Base-by-base conservation (phyloP, 2,888 invertebrate species). In the Pseudoips prasinana region DNA sequence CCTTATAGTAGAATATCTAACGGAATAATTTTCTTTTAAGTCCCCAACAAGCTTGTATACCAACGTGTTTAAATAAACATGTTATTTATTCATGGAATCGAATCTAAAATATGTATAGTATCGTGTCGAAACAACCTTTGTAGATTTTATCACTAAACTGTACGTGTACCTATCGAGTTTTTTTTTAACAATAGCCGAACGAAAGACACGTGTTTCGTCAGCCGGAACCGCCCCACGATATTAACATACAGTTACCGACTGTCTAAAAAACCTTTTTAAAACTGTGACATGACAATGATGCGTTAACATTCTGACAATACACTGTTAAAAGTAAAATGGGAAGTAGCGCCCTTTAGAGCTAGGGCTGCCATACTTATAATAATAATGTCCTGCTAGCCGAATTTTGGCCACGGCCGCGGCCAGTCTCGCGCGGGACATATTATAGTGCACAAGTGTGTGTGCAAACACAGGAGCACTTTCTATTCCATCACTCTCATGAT, bases 251-350 rank as follows among this genome's bases (percentile, higher is more conserved):
- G 76, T 78, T 77, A 73, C 72, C 60, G 66, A 39, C 63, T 52
- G 53, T 55, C 60, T 60, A 73, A 64, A 74, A n/a, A 71, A 66
- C 68, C 64, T 72, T 78, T 78, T 81, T 73, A 68, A 73, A 72
- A 68, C 65, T 78, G 73, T 79, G 78, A 84, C 82, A 80, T 73
- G 74, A 85, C 83, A 81, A 79, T 78, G 78, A 82, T 70, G 74
- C 74, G 83, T 83, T 80, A 83, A 82, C 80, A 74, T 75, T 70
- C 64, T 67, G 63, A 82, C 80, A 81, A 82, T 77, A 58, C 64
- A 49, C 68, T 66, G 76, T 77, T 78, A 77, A 71, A 72, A 67
- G 69, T 64, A 54, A 65, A 78, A 78, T 72, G 66, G 71, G 73
- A 73, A 76, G 69, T 71, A 58, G 47, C 54, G 60, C 62, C 65